These are phyloP conservation scores for Thamnophis elegans DNA, from an alignment of 2,797 vertebrate genomes.

Conservation along the genomic window DNA sequence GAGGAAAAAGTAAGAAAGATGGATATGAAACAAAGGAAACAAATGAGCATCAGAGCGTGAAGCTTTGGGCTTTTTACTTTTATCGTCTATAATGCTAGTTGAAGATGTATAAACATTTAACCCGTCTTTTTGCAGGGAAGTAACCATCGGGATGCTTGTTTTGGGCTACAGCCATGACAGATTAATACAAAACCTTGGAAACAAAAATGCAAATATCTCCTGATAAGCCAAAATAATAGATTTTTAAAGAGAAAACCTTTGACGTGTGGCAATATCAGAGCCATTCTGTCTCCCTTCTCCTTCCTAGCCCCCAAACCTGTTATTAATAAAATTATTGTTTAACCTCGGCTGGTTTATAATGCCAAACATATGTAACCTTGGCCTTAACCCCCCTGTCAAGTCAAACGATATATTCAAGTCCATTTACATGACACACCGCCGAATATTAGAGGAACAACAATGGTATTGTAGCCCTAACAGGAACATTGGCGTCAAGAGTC, in stretches of 20 bases:
- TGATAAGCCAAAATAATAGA: conserved; percentile 78
- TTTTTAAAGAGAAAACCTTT: conserved; percentile 17
- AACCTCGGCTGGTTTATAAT: conserved; percentile 74
- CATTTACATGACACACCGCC: conserved; percentile 81
- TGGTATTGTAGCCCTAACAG: conserved; percentile 79
- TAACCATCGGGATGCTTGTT: conserved; percentile 65
- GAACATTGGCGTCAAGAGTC: conserved; percentile 73
- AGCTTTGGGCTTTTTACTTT: conserved; percentile 11
- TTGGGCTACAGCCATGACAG: conserved; percentile 37
- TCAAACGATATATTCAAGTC: conserved; percentile 76
- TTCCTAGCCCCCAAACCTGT: neutral
- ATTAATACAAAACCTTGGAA: conserved; percentile 61
- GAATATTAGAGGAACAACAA: conserved; percentile 80
- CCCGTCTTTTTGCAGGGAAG: conserved; percentile 33
- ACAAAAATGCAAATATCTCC: conserved; percentile 77
- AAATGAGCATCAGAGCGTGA: conserved; percentile 27
- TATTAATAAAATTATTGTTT: conserved; percentile 73
- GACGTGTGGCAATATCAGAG: conserved; percentile 65
- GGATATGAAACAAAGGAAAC: conserved; percentile 47
- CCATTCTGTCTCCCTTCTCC: conserved; percentile 23
- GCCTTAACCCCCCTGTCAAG: conserved; percentile 79
- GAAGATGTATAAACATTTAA: conserved; percentile 48
- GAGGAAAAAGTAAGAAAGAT: conserved; percentile 41
- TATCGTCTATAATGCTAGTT: conserved; percentile 43
- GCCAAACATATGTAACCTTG: conserved; percentile 77